A percentile compares a stretch with the other conserved stretches of the same genome.
Conservation (phyloP, 2,113 vertebrate species). For the Grammomys surdaster region DNA sequence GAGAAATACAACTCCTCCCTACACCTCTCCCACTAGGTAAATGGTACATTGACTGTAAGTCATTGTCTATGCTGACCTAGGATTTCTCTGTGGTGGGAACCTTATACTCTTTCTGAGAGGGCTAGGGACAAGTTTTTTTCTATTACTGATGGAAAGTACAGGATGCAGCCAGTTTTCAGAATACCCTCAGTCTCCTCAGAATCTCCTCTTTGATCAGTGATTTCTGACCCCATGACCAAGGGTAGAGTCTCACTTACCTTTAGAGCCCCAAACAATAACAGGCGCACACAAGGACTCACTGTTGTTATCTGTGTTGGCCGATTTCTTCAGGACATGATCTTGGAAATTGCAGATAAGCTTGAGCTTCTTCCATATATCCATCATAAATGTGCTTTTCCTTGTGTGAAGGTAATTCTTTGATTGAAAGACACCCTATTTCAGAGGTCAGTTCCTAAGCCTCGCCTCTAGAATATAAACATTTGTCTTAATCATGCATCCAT, state of each 20-base stretch:
- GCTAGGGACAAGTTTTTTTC: background rate
- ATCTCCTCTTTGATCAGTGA: background rate
- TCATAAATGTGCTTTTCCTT: background rate
- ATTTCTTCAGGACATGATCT: background rate
- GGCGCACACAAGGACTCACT: background rate
- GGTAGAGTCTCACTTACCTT: background rate
- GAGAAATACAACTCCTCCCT: background rate
- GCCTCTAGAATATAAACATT: background rate
- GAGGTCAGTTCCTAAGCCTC: background rate
- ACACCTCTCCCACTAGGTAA: background rate
- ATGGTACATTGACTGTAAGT: background rate
- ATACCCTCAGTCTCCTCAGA: background rate
- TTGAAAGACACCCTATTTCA: background rate
- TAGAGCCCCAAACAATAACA: background rate
- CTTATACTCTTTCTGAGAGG: background rate
- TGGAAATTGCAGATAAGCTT: conserved; percentile 2
- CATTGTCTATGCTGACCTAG: background rate
- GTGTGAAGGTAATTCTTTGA: background rate
- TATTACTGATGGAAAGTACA: background rate
- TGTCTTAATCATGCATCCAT: background rate
- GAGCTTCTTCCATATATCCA: background rate
- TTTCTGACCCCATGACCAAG: background rate
- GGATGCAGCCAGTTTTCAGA: background rate
- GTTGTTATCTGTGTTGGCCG: background rate
- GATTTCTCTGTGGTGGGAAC: background rate